Percentiles rank a stretch among this genome's conserved stretches.
Evolutionary conservation across 2,797 vertebrate species (phyloP).

Genomic region (Xiphophorus birchmanni): DNA sequence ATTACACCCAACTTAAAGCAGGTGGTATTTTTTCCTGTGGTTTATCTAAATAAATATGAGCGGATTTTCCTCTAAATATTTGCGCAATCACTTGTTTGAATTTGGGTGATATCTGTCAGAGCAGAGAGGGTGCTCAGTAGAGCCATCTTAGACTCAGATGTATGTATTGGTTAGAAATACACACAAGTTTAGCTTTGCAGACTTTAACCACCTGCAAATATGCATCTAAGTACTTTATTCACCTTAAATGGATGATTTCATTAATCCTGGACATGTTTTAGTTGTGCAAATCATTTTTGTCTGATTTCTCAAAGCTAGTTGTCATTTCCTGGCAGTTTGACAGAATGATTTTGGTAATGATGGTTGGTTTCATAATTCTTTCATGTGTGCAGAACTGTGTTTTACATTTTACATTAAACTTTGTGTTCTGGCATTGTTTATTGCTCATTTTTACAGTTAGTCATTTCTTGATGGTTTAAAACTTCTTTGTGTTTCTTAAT

Average conservation of each 20-base stretch:
- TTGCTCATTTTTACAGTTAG: not conserved
- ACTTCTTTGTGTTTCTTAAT: not conserved
- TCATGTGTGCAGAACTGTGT: not conserved
- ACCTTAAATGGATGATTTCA: not conserved
- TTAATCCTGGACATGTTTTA: not conserved
- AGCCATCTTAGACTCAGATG: no score
- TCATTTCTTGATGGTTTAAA: not conserved
- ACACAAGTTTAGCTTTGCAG: not conserved
- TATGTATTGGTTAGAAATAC: not conserved
- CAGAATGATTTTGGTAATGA: not conserved
- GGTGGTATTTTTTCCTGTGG: not conserved
- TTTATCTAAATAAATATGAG: no score
- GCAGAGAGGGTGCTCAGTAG: no score
- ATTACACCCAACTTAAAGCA: not conserved
- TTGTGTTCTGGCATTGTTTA: not conserved
- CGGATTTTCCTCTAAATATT: not conserved
- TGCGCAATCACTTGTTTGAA: not conserved
- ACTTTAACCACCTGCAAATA: not conserved
- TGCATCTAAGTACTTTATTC: not conserved
- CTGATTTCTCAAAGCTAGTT: not conserved
- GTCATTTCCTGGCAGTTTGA: not conserved
- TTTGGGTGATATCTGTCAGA: not conserved
- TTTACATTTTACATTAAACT: not conserved
- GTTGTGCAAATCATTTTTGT: not conserved
- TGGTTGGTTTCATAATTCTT: not conserved